Conservation (phyloP, 2,797 vertebrate species). For the Tenualosa thibaudeaui region DNA sequence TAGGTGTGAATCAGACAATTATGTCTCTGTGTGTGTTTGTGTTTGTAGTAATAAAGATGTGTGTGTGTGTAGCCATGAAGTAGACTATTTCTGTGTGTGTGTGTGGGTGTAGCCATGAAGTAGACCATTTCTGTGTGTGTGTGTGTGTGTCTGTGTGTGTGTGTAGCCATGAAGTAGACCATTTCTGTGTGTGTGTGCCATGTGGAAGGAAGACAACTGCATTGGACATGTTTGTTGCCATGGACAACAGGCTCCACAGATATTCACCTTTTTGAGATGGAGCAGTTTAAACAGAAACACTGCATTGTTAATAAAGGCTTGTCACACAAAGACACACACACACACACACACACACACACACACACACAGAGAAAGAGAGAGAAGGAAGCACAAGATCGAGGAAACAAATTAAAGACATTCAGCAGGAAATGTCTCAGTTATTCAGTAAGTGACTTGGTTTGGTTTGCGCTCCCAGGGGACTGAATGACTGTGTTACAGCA, state of each 20-base stretch:
- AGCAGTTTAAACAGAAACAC: background rate
- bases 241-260: constrained; percentile 4
- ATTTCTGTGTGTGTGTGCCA: background rate
- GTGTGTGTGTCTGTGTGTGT: background rate
- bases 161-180: no score
- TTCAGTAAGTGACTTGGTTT: constrained; percentile 36
- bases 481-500: background rate
- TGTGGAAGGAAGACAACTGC: background rate
- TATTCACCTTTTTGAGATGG: constrained; percentile 13
- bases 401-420: constrained; percentile 20
- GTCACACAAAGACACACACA: background rate
- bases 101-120: background rate
- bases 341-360: background rate
- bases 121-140: background rate
- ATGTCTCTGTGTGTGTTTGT: no score
- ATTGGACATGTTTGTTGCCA: constrained; percentile 16
- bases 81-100: background rate
- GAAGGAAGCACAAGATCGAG: background rate
- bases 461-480: constrained; percentile 25
- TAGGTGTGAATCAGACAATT: background rate
- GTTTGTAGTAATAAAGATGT: no score
- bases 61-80: background rate
- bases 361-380: no score
- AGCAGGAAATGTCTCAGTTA: background rate
- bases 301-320: background rate